Conservation (phyloP, 2,888 invertebrate genomes). For the Disparrhopalites patrizii region DNA sequence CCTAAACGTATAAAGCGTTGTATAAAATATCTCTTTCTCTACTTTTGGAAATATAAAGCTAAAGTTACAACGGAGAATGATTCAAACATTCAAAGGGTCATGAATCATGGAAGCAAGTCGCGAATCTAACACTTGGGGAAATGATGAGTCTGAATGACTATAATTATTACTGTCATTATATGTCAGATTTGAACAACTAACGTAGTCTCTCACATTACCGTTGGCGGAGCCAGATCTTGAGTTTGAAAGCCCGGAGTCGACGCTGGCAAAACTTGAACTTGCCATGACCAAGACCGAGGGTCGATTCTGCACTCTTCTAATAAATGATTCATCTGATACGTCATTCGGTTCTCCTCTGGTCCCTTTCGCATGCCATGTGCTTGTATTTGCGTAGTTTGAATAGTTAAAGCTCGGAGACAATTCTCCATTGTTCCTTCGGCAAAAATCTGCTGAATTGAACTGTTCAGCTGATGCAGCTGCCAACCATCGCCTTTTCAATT, state of each 20-base stretch:
- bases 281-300: constrained; percentile 49
- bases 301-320: constrained; percentile 22
- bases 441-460: neutral
- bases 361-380: neutral
- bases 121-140: neutral
- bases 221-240: too few species aligned
- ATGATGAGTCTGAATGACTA: neutral
- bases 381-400: neutral
- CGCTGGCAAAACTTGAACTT: too few species aligned
- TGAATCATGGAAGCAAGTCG: neutral
- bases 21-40: neutral
- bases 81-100: constrained; percentile 10
- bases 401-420: constrained; percentile 15
- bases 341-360: neutral
- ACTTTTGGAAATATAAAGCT: neutral
- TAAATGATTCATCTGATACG: neutral
- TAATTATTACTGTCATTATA: neutral
- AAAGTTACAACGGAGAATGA: neutral
- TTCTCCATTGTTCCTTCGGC: neutral
- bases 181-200: too few species aligned
- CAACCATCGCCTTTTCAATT: constrained; percentile 46
- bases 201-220: too few species aligned
- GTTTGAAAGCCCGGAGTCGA: too few species aligned
- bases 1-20: neutral
- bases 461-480: constrained; percentile 37